Evolutionary conservation across 2,888 invertebrate genomes (phyloP).

Genomic region (Oithona nana): DNA sequence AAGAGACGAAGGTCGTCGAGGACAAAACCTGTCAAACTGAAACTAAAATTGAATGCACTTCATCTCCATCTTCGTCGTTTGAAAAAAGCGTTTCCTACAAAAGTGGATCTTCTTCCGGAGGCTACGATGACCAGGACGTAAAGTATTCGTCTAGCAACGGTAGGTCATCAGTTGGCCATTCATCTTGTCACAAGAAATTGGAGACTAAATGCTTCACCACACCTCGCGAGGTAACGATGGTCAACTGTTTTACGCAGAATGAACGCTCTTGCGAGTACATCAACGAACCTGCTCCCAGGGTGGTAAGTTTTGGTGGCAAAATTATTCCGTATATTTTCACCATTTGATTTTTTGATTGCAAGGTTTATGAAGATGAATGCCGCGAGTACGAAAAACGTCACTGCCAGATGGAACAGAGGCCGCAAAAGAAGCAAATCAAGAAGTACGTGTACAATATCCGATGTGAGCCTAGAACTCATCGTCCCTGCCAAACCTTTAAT

Average conservation of each 20-base stretch:
- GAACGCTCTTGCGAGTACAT: slow-evolving; percentile 11
- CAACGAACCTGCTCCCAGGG: not conserved
- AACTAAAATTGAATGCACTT: not conserved
- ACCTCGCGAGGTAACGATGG: not conserved
- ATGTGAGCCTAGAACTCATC: not conserved
- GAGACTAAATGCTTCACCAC: slow-evolving; percentile 12
- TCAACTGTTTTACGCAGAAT: not conserved
- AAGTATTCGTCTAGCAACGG: not conserved
- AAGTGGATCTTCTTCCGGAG: slow-evolving; percentile 2
- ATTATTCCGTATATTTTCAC: too few relatives aligned
- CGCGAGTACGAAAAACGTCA: not conserved
- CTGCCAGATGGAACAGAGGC: not conserved
- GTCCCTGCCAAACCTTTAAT: not conserved
- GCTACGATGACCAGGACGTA: not conserved
- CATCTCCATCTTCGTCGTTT: not conserved
- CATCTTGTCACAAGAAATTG: not conserved
- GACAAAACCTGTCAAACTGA: slow-evolving; percentile 6
- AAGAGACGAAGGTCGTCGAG: not conserved
- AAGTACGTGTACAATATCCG: slow-evolving; percentile 9
- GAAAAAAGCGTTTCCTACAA: not conserved
- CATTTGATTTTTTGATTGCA: too few relatives aligned
- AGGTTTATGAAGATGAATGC: too few relatives aligned
- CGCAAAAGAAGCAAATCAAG: slow-evolving; percentile 9
- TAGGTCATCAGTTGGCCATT: not conserved
- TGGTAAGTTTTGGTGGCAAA: too few relatives aligned